Conservation (phyloP, 2,113 vertebrate genomes). For the Syrrhaptes paradoxus region DNA sequence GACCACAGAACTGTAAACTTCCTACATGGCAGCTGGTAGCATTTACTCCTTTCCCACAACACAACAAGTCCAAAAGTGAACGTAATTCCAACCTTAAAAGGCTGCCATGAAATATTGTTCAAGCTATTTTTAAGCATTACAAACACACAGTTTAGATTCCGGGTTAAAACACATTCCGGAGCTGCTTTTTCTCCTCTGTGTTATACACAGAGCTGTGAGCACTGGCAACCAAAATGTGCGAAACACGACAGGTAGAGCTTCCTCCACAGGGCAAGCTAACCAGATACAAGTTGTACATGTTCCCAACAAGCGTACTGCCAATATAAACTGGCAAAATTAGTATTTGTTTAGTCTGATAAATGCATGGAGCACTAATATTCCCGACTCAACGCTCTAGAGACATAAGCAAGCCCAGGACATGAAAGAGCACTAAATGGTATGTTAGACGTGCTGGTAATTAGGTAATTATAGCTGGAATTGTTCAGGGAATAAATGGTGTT, state of each 20-base stretch:
- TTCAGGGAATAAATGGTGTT: not conserved
- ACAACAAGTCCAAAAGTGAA: not conserved
- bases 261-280: not conserved
- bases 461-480: not conserved
- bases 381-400: not conserved
- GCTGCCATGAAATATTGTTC: not conserved
- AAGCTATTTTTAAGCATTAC: not conserved
- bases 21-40: not conserved
- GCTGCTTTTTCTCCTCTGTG: not conserved
- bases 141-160: not conserved
- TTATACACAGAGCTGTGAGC: not conserved
- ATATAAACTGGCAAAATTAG: not conserved
- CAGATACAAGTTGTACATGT: not conserved
- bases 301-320: not conserved
- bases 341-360: not conserved
- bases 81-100: not conserved
- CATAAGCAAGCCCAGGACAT: not conserved
- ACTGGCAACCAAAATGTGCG: not conserved
- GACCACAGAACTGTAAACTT: not conserved
- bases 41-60: not conserved
- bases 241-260: not conserved
- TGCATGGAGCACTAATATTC: not conserved
- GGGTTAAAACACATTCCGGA: not conserved
- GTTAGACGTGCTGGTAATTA: not conserved
- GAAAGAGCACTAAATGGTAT: not conserved